These are phyloP conservation scores for Idaea straminata DNA, from an alignment of 2,888 invertebrate species.

Conservation along the genomic window DNA sequence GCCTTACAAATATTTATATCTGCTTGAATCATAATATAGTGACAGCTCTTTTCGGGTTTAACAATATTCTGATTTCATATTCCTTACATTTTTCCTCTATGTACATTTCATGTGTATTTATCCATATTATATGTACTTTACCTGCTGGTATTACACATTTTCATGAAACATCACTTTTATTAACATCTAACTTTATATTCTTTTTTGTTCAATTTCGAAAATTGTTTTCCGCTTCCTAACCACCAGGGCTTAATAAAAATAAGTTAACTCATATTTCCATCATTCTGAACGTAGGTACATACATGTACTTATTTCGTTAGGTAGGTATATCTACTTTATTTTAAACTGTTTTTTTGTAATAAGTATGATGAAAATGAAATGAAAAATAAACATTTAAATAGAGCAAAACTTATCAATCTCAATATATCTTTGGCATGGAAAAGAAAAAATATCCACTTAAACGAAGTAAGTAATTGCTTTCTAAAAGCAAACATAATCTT, in stretches of 20 bases:
- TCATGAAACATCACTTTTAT: conserved; percentile 34
- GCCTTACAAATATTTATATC: conserved; percentile 1
- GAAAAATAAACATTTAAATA: neutral
- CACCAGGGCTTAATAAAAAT: conserved; percentile 17
- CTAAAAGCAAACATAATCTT: neutral
- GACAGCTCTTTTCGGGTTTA: neutral
- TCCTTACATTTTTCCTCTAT: neutral
- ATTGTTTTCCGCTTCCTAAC: conserved; percentile 35
- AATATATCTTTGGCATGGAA: neutral
- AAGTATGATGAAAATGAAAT: neutral
- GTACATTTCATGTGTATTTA: neutral
- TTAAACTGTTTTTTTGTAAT: neutral
- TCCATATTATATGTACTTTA: neutral
- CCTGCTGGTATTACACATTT: neutral
- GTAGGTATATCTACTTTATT: neutral
- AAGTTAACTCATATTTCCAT: neutral
- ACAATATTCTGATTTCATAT: neutral
- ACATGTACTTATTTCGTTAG: neutral
- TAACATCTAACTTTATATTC: conserved; percentile 37
- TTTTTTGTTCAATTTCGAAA: conserved; percentile 44
- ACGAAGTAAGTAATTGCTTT: neutral
- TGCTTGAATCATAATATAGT: neutral
- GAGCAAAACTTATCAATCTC: neutral
- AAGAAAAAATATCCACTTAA: neutral
- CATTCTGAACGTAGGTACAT: neutral